Evolutionary conservation across 92 coral and sea anemone genomes (phyloP), one percentile per base, ranked within the genome.

Genomic region (Epizoanthus fatuus): DNA sequence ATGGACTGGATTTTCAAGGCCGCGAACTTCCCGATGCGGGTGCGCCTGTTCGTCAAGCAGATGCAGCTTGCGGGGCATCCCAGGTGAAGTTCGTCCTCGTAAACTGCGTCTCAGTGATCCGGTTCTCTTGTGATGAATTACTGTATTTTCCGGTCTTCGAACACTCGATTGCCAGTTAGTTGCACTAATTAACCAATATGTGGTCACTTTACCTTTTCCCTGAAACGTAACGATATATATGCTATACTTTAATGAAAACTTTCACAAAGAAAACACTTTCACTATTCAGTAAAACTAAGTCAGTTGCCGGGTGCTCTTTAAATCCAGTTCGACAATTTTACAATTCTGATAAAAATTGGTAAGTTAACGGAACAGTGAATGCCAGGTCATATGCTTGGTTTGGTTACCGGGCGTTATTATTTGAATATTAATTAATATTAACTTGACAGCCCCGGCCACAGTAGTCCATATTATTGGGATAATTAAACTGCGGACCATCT

Each of bases 171-270:
- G 39, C 69, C 54, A 76, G 39, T 76, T 63, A 32, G 65, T 60
- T 3, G 92, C 84, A 3, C 45, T 29, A 14, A 88, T 9, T 40
- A 88, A 55, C 92, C 92, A 88, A 56, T 66, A 88, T 37, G 92
- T 88, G 10, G 75, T 63, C 63, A 88, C 60, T 11, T 80, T 65
- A 12, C 92, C 92, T 67, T 88, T 88, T 13, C 92, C 92, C 92
- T 88, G 42, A 38, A 62, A 81, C n/a, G 51, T 29, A 65, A 72
- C 19, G 44, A 39, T 8, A 40, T 20, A 39, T 54, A 42, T 13
- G 32, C 35, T 39, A n/a, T 81, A 81, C 2, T 22, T 29, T 20
- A 81, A 42, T 37, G 64, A 17, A 6, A 45, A 4, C 14, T 65
- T 25, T 8, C 1, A 65, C 37, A 20, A 19, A 19, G 42, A 65